phyloP scores from a whole-genome alignment of 2,113 vertebrate genomes.

The Falcunculus frontatus region DNA sequence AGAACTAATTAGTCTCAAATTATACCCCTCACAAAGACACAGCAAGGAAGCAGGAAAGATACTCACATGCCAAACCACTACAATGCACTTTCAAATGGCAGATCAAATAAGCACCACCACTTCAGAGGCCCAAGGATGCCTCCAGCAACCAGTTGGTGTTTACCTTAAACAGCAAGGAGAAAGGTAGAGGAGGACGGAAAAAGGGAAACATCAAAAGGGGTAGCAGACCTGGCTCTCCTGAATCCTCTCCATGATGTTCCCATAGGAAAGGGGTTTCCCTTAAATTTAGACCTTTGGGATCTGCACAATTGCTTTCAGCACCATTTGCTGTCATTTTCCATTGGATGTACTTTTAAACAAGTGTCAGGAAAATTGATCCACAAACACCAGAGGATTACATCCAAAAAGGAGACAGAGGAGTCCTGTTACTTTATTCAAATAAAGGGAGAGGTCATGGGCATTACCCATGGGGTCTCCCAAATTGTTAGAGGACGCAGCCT shows the following conservation, averaged over 20 bases:
- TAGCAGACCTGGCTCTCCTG: not conserved
- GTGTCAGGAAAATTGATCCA: too few relatives aligned
- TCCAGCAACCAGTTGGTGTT: not conserved
- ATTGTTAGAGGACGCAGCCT: too few relatives aligned
- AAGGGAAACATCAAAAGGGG: not conserved
- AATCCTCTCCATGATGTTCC: not conserved
- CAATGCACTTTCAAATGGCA: not conserved
- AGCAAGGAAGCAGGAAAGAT: not conserved
- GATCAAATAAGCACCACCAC: not conserved
- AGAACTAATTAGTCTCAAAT: conserved; percentile 47
- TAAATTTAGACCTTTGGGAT: not conserved
- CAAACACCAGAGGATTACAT: too few relatives aligned
- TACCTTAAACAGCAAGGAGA: not conserved
- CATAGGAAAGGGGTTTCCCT: not conserved
- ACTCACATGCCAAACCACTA: not conserved
- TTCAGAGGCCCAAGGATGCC: conserved; percentile 17
- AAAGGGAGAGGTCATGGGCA: too few relatives aligned
- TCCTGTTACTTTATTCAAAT: too few relatives aligned
- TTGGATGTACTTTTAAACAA: not conserved
- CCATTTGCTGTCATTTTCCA: not conserved
- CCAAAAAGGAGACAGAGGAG: too few relatives aligned
- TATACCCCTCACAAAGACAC: conserved; percentile 5
- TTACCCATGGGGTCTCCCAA: too few relatives aligned
- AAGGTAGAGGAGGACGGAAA: not conserved
- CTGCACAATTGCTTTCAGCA: not conserved